Evolutionary conservation across 2,113 vertebrate genomes (phyloP).

Genomic region (Leiothrix lutea): DNA sequence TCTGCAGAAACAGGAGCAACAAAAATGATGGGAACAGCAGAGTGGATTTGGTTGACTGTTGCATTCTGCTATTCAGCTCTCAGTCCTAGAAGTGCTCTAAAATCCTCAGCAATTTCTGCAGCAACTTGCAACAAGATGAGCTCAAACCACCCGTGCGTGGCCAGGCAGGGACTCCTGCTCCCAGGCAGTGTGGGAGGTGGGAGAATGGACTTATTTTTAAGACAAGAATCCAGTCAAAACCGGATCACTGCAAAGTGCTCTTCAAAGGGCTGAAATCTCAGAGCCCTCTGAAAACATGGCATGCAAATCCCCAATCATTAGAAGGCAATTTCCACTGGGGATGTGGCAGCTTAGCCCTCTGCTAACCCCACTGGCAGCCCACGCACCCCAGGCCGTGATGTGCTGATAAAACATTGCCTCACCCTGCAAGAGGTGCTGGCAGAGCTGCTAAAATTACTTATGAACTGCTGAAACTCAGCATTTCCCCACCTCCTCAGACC

Average conservation of each 20-base stretch:
- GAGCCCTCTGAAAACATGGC: not conserved
- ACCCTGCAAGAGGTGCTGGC: not conserved
- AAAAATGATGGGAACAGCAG: not conserved
- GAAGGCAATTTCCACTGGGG: not conserved
- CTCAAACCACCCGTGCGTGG: rapidly evolving
- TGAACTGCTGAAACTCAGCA: not conserved
- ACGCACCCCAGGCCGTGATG: rapidly evolving
- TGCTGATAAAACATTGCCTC: not conserved
- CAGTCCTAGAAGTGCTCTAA: not conserved
- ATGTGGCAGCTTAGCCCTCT: not conserved
- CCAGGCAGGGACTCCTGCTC: not conserved
- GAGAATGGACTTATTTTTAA: not conserved
- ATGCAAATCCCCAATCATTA: not conserved
- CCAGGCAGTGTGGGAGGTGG: not conserved
- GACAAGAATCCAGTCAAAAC: not conserved
- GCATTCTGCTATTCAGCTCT: not conserved
- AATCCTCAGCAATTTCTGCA: not conserved
- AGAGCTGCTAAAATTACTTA: not conserved
- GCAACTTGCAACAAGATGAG: not conserved
- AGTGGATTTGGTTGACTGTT: not conserved
- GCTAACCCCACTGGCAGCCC: not conserved
- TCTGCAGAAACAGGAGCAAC: not conserved
- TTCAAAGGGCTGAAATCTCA: not conserved
- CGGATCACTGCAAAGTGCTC: rapidly evolving
- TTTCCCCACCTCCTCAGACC: not conserved